phyloP scores from a whole-genome alignment of 2,797 vertebrate species.

The Ambastaia sidthimunki region DNA sequence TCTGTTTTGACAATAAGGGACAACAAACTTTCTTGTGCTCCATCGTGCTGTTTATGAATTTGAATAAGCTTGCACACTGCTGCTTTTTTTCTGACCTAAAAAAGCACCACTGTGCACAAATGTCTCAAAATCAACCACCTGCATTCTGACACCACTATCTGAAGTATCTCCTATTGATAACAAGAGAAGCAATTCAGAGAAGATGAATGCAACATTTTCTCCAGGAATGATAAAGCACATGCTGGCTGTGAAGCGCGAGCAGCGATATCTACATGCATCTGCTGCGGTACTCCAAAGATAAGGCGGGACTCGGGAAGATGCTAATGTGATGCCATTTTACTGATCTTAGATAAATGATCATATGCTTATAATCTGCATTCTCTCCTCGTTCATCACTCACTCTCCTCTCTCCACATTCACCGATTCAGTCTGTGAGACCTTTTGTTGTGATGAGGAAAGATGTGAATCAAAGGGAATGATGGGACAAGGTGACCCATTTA shows the following conservation, averaged over 20 bases:
- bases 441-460: conserved; percentile 27
- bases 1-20: conserved; percentile 26
- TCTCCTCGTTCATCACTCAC: conserved; percentile 4
- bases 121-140: conserved; percentile 40
- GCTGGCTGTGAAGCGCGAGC: conserved; percentile 52
- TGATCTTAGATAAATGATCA: conserved; percentile 67
- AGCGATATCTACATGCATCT: conserved; percentile 68
- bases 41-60: conserved; percentile 34
- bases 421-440: conserved; percentile 6
- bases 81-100: conserved; percentile 28
- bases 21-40: conserved; percentile 13
- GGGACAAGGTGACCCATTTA: conserved; percentile 44
- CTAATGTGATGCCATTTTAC: conserved; percentile 68
- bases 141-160: conserved; percentile 27
- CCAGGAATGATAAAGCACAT: conserved; percentile 31
- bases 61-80: conserved; percentile 40
- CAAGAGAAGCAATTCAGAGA: conserved; percentile 41
- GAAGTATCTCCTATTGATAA: conserved; percentile 40
- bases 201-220: conserved; percentile 44
- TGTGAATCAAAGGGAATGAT: conserved; percentile 31
- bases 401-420: neutral
- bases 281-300: conserved; percentile 68
- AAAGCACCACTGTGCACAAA: conserved; percentile 33
- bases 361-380: conserved; percentile 58
- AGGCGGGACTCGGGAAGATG: conserved; percentile 64